Percentiles rank a stretch among this genome's conserved stretches.
Evolutionary conservation across 2,113 vertebrate species (phyloP).

Genomic region (Nerophis lumbriciformis): DNA sequence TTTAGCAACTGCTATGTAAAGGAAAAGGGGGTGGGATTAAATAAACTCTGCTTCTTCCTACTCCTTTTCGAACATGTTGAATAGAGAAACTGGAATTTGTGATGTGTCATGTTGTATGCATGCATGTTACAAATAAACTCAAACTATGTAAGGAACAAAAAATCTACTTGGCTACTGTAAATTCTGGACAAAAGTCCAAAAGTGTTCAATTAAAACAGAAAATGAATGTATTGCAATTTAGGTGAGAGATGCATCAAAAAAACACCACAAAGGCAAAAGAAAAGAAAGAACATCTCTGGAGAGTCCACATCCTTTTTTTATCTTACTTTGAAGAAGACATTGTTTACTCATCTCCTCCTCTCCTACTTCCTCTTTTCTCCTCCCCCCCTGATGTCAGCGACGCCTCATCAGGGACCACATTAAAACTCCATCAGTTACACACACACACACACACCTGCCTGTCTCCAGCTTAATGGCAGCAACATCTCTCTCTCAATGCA

Average conservation of each 20-base stretch:
- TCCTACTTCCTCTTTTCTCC: constrained; percentile 33
- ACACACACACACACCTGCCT: constrained; percentile 42
- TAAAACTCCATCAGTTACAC: constrained; percentile 67
- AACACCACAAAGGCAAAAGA: constrained; percentile 1
- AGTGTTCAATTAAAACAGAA: no score
- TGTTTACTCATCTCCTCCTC: constrained; percentile 31
- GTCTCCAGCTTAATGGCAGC: constrained; percentile 55
- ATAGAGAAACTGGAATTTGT: no score
- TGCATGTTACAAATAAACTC: no score
- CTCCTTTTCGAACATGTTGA: no score
- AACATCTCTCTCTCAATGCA: constrained; percentile 28
- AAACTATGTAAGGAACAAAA: no score
- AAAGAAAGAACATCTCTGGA: constrained; percentile 10
- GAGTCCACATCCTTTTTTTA: constrained; percentile 24
- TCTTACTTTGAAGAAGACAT: constrained; percentile 32
- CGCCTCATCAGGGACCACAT: constrained; percentile 64
- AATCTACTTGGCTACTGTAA: no score
- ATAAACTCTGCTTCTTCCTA: no score
- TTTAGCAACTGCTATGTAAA: no score
- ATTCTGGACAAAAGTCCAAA: no score
- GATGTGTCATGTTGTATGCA: no score
- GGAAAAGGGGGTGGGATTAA: no score
- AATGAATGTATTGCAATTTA: no score
- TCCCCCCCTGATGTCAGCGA: constrained; percentile 45
- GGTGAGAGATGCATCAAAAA: background rate